These are phyloP conservation scores for Trisateles emortualis DNA, from an alignment of 2,888 invertebrate genomes.

Conservation along the genomic window DNA sequence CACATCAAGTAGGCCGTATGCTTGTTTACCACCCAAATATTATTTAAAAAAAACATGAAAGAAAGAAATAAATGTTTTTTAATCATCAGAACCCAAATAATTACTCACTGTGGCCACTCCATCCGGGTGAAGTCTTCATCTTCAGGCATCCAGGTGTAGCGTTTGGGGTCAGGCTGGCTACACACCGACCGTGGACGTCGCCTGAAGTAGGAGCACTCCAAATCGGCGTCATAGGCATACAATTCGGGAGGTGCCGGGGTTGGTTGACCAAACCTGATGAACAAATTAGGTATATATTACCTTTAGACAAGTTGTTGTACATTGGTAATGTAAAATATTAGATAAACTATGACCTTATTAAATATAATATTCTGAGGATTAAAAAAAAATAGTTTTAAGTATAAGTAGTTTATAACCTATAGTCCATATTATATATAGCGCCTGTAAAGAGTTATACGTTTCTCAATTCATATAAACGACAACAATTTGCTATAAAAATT, in stretches of 20 bases:
- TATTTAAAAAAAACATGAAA: too few species aligned
- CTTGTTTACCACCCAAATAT: too few species aligned
- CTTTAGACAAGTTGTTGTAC: too few species aligned
- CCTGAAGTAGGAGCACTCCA: conserved; percentile 93
- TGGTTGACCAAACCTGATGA: conserved; percentile 86
- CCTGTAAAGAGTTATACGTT: neutral
- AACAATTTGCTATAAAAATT: neutral
- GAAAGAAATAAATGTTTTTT: too few species aligned
- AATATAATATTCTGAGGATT: too few species aligned
- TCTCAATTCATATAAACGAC: neutral
- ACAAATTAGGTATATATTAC: neutral
- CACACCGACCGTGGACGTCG: conserved; percentile 92
- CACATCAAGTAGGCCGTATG: too few species aligned
- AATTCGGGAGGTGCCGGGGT: conserved; percentile 87
- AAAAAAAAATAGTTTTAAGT: too few species aligned
- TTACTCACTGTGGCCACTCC: conserved; percentile 89
- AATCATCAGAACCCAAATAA: conserved; percentile 15
- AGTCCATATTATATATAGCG: too few species aligned
- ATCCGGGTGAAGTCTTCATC: conserved; percentile 91
- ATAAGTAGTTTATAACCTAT: too few species aligned
- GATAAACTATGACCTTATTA: too few species aligned
- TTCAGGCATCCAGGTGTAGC: conserved; percentile 93
- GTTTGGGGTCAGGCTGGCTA: conserved; percentile 90
- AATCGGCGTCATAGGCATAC: conserved; percentile 89
- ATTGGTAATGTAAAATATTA: too few species aligned